Percentiles rank a stretch among this genome's conserved stretches.
These are phyloP conservation scores for Larimichthys polyactis DNA, from an alignment of 2,113 vertebrate species.

Conservation along the genomic window DNA sequence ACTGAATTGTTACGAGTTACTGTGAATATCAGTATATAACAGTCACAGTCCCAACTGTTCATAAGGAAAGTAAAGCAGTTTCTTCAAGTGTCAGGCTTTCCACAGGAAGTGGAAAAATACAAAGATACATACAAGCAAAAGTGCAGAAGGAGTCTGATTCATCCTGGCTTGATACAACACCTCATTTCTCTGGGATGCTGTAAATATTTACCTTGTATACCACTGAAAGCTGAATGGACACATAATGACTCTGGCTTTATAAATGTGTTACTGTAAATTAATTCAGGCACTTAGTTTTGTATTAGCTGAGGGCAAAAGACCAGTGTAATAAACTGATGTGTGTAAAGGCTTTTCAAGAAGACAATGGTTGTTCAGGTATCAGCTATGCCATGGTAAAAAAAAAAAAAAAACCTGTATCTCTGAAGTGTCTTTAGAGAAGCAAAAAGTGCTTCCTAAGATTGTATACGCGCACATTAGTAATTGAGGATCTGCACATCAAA, in stretches of 20 bases:
- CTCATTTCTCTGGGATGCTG: conserved; percentile 1
- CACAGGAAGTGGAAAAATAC: conserved; percentile 38
- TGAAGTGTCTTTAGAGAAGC: conserved; percentile 10
- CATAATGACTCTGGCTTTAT: not conserved
- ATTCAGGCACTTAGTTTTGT: conserved; percentile 25
- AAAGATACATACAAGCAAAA: conserved; percentile 15
- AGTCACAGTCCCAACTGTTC: conserved; percentile 17
- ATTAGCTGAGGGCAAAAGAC: not conserved
- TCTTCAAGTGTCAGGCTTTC: conserved; percentile 41
- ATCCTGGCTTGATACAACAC: conserved; percentile 7
- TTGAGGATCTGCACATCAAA: conserved; percentile 98
- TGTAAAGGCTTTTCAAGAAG: not conserved
- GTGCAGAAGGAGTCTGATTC: conserved; percentile 18
- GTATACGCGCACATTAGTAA: conserved; percentile 82
- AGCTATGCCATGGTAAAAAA: conserved; percentile 18
- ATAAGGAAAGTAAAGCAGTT: conserved; percentile 26
- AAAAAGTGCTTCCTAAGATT: conserved; percentile 19
- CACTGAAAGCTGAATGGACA: not conserved
- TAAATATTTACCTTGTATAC: conserved; percentile 20
- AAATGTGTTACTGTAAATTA: not conserved
- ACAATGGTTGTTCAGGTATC: not conserved
- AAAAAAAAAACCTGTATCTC: conserved; percentile 1
- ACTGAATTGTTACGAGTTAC: conserved; percentile 49
- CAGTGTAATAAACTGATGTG: not conserved
- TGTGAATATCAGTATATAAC: conserved; percentile 33